These are phyloP conservation scores for Callipepla californica DNA, from an alignment of 2,113 vertebrate genomes.

Conservation along the genomic window DNA sequence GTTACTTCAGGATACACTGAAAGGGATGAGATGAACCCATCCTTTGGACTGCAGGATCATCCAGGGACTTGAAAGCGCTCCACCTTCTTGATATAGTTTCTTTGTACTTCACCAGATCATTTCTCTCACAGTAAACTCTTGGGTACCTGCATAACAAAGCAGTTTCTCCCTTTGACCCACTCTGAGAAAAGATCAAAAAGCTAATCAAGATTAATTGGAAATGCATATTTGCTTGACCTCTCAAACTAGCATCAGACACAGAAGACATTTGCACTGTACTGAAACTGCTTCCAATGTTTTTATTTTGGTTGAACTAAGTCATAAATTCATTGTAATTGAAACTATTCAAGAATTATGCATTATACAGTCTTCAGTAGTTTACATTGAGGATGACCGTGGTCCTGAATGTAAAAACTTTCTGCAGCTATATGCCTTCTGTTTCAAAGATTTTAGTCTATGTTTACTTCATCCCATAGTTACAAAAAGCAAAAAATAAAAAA, in stretches of 20 bases:
- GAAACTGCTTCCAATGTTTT: neutral
- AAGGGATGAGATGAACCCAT: neutral
- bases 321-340: neutral
- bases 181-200: neutral
- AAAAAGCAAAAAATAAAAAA: neutral
- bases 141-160: neutral
- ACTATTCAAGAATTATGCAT: neutral
- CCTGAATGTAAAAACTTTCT: neutral
- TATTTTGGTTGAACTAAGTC: neutral
- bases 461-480: neutral
- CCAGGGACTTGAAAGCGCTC: neutral
- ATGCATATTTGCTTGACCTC: neutral
- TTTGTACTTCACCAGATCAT: neutral
- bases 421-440: neutral
- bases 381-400: neutral
- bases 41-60: neutral
- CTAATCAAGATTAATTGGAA: neutral
- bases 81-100: neutral
- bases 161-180: neutral
- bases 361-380: neutral
- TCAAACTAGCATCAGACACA: neutral
- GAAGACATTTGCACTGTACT: neutral
- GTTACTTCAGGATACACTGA: neutral
- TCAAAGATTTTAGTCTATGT: conserved; percentile 1
- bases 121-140: neutral